A percentile compares a stretch with the other conserved stretches of the same genome.
Conservation (phyloP, 1,140 invertebrate species). For the Reticulitermes speratus region DNA sequence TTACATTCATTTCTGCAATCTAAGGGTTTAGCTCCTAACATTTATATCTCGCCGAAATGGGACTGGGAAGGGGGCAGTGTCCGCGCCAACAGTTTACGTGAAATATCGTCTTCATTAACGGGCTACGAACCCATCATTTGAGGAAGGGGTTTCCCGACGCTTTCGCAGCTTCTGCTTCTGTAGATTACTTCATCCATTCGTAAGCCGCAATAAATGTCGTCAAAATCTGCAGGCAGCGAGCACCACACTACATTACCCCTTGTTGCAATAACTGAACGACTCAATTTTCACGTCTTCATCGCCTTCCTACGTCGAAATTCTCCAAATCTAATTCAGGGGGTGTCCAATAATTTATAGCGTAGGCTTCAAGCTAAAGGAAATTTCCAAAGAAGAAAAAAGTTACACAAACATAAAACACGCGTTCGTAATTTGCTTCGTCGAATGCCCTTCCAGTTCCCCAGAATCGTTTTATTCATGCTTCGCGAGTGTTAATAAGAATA, state of each 20-base stretch:
- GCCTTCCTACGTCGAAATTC: neutral
- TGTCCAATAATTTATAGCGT: neutral
- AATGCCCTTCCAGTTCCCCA: too few species aligned
- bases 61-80: neutral
- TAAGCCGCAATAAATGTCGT: neutral
- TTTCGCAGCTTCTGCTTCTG: neutral
- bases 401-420: too few species aligned
- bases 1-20: too few species aligned
- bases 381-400: too few species aligned
- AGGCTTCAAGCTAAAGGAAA: too few species aligned
- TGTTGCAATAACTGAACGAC: neutral
- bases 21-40: too few species aligned
- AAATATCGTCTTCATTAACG: conserved; percentile 3
- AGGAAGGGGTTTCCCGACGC: neutral
- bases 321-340: neutral
- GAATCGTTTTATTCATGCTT: too few species aligned
- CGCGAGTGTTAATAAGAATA: too few species aligned
- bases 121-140: neutral
- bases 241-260: neutral
- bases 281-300: neutral
- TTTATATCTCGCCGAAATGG: too few species aligned
- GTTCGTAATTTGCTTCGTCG: too few species aligned
- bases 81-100: neutral
- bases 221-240: neutral
- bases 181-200: neutral